Evolutionary conservation across 2,113 vertebrate species (phyloP), one percentile per base, ranked within the genome.

Genomic region (Epinephelus lanceolatus): DNA sequence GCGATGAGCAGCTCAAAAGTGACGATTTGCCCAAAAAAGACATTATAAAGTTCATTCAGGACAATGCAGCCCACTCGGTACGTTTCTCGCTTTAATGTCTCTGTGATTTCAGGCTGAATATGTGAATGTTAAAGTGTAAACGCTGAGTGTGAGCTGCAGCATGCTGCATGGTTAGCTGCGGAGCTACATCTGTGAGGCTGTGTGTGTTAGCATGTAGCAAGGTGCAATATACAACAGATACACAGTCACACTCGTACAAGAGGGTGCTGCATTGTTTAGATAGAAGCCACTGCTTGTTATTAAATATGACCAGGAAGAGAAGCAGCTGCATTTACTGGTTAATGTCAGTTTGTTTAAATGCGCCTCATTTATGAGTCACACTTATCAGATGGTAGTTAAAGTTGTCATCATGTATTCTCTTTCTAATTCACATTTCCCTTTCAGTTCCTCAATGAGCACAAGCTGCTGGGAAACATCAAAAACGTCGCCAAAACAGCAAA

Each of bases 401-500:
- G 33, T 8, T 37, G 6, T 37, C 33, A 7, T 37, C 5, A 8
- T 37, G 3, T 37, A 37, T 37, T 37, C 33, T 37, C 6, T 6
- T 37, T 37, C 6, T 37, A 37, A 37, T 37, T 37, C 33, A 37
- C 1, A 37, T 51, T 76, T 83, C 19, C 30, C 52, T 88, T 89
- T 14, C 89, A 99, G 98, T 99, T 99, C 92, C 97, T 99, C 79
- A 95, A 95, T 63, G 97, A 99, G 87, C 96, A 98, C 93, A 98
- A 97, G 71, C 94, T 99, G 83, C 85, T 98, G 83, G 98, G 98
- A 92, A 99, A 98, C 86, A 96, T 98, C 45, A 99, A 99, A 91
- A 99, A 97, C 91, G 97, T 99, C 72, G 96, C 96, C 0, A 99
- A 99, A 94, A 98, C 97, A 0, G 97, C 97, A 23, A 99, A 97